These are phyloP conservation scores for Lerema accius DNA, from an alignment of 1,140 invertebrate genomes.

Conservation along the genomic window DNA sequence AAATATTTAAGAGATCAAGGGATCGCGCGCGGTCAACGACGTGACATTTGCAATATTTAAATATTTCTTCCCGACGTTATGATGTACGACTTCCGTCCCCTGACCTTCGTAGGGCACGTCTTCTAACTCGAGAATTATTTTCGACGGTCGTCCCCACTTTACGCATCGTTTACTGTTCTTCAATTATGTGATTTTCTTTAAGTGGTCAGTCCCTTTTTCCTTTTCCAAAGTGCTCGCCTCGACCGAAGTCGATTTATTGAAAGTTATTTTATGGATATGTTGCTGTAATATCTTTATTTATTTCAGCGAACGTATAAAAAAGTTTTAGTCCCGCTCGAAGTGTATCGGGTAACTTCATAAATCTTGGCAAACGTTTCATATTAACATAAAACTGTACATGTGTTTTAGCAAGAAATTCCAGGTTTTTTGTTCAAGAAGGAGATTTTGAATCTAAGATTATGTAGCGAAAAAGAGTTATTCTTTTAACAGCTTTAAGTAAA, in stretches of 20 bases:
- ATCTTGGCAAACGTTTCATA: too few species aligned
- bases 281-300: slow-evolving; percentile 4
- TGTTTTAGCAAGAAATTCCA: too few species aligned
- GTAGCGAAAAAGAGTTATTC: too few species aligned
- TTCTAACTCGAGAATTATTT: slow-evolving; percentile 73
- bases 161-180: slow-evolving; percentile 79
- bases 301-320: background rate
- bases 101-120: slow-evolving; percentile 71
- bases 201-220: slow-evolving; percentile 71
- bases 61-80: slow-evolving; percentile 43
- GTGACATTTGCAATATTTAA: slow-evolving; percentile 1
- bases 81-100: slow-evolving; percentile 63
- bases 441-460: too few species aligned
- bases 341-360: too few species aligned
- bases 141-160: slow-evolving; percentile 70
- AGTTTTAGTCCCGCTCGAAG: background rate
- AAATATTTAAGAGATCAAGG: too few species aligned
- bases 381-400: too few species aligned
- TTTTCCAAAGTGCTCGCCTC: slow-evolving; percentile 53
- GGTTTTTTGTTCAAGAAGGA: too few species aligned
- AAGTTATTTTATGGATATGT: slow-evolving; percentile 21
- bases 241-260: slow-evolving; percentile 30
- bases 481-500: too few species aligned
- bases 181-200: slow-evolving; percentile 81
- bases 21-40: background rate